Conservation (phyloP, 2,113 vertebrate species). For the Sorex fumeus region DNA sequence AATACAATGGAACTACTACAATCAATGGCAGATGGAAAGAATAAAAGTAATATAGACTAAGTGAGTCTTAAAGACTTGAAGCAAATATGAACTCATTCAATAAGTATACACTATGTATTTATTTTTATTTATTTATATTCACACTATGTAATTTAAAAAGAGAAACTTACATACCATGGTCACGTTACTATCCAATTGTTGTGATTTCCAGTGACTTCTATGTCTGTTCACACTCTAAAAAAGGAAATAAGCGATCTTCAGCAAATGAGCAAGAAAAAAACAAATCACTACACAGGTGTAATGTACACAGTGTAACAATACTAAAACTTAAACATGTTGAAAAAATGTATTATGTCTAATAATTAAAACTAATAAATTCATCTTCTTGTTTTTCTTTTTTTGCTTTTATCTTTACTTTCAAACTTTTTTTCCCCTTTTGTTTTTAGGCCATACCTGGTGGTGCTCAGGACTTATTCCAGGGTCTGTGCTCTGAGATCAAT, state of each 20-base stretch:
- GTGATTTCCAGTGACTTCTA: conserved; percentile 94
- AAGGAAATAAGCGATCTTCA: conserved; percentile 62
- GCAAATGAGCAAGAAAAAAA: conserved; percentile 43
- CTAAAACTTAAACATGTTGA: conserved; percentile 41
- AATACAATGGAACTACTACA: conserved; percentile 26
- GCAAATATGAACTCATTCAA: conserved; percentile 25
- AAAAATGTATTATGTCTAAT: background rate
- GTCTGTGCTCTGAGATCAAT: no score
- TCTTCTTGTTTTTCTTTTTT: background rate
- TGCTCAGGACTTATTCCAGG: no score
- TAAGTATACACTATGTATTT: background rate
- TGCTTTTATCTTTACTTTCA: no score
- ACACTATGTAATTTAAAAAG: background rate
- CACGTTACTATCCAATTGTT: conserved; percentile 96
- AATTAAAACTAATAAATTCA: conserved; percentile 13
- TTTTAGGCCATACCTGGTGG: no score
- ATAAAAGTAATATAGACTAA: background rate
- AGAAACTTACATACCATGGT: conserved; percentile 91
- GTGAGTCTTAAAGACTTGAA: conserved; percentile 55
- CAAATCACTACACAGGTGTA: background rate
- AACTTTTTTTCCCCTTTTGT: no score
- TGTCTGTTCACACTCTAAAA: conserved; percentile 94
- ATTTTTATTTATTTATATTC: no score
- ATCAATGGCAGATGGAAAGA: background rate
- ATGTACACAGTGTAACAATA: conserved; percentile 36